These are phyloP conservation scores for Discoglossus pictus DNA, from an alignment of 2,797 vertebrate genomes.

Conservation along the genomic window DNA sequence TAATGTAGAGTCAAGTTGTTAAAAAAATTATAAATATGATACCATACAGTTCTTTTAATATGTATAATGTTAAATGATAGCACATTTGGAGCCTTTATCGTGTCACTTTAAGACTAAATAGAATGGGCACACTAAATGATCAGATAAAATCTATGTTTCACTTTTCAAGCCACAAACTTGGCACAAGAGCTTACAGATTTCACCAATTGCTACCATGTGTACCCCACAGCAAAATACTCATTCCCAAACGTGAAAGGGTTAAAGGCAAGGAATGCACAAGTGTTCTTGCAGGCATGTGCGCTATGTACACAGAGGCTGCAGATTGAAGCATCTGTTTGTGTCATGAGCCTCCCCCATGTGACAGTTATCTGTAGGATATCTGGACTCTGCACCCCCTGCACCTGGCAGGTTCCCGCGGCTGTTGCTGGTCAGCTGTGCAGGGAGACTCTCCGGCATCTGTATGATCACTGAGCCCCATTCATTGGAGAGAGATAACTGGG, in stretches of 20 bases:
- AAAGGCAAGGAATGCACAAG: neutral
- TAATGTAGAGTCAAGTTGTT: too few species aligned
- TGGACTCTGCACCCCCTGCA: conserved; percentile 49
- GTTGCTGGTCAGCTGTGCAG: conserved; percentile 43
- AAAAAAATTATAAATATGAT: too few species aligned
- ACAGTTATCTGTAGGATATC: conserved; percentile 32
- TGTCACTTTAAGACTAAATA: too few species aligned
- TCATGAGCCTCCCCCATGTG: neutral
- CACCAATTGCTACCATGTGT: conserved; percentile 9
- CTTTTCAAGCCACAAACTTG: too few species aligned
- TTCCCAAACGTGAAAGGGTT: neutral
- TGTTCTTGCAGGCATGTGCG: neutral
- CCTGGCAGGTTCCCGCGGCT: conserved; percentile 43
- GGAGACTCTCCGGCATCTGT: conserved; percentile 2
- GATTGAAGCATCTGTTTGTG: neutral
- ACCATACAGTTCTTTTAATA: too few species aligned
- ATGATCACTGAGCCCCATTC: conserved; percentile 28
- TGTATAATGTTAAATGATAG: too few species aligned
- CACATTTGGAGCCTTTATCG: too few species aligned
- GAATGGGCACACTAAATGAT: too few species aligned
- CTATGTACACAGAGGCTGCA: neutral
- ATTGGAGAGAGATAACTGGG: neutral
- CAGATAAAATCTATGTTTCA: too few species aligned
- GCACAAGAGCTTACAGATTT: neutral
- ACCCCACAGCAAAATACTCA: neutral